Conservation (phyloP, 2,797 vertebrate genomes). For the Chanos chanos region DNA sequence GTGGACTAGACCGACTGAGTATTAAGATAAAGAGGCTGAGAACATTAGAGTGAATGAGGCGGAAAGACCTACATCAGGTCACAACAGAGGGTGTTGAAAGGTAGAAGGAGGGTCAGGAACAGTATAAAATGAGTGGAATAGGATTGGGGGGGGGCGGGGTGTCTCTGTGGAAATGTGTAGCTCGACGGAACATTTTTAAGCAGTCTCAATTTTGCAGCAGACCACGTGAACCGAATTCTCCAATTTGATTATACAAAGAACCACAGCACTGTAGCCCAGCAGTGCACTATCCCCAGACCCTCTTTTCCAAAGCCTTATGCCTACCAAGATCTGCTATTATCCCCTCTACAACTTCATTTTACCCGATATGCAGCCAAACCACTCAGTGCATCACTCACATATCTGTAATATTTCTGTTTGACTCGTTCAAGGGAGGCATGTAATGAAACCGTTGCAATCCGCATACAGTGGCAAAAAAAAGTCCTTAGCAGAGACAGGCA, state of each 20-base stretch:
- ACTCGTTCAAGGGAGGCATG: conserved; percentile 22
- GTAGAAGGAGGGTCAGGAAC: background rate
- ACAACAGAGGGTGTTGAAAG: background rate
- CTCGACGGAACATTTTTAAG: background rate
- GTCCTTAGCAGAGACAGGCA: too few relatives aligned
- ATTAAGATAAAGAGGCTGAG: background rate
- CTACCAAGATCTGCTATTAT: conserved; percentile 6
- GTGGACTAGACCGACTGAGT: background rate
- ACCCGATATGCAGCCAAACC: conserved; percentile 22
- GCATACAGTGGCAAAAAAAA: too few relatives aligned
- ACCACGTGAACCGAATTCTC: too few relatives aligned
- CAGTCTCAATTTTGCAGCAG: background rate
- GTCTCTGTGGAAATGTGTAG: background rate
- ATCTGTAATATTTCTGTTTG: conserved; percentile 55
- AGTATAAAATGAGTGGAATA: background rate
- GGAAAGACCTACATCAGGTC: background rate
- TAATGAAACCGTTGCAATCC: background rate
- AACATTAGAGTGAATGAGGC: conserved; percentile 15
- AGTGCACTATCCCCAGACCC: background rate
- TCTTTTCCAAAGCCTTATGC: background rate
- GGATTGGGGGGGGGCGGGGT: background rate
- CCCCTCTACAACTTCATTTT: background rate
- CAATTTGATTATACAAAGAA: background rate
- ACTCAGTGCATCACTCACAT: conserved; percentile 4
- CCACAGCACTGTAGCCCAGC: conserved; percentile 7